Conservation (phyloP, 2,113 vertebrate genomes). For the Donacobius atricapilla region DNA sequence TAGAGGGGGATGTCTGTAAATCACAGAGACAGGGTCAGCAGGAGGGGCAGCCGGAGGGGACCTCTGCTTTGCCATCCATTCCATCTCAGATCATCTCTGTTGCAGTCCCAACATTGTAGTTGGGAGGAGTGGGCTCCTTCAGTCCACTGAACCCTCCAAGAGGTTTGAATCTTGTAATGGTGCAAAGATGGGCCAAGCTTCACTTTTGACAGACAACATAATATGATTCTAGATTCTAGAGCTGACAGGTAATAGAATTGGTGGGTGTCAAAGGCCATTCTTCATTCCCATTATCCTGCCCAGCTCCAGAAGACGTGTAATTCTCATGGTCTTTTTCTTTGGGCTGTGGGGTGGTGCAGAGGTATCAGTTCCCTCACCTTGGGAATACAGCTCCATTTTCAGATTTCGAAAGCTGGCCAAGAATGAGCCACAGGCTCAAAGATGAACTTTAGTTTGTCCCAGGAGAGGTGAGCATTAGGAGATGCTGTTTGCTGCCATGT, state of each 20-base stretch:
- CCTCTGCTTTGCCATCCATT: neutral
- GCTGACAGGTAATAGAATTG: neutral
- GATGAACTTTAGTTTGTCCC: neutral
- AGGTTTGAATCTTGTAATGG: neutral
- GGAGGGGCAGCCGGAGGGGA: neutral
- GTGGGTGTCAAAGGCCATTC: neutral
- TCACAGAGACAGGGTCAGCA: neutral
- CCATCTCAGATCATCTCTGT: neutral
- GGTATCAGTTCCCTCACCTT: neutral
- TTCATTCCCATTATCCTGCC: neutral
- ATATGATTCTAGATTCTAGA: neutral
- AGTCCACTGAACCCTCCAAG: neutral
- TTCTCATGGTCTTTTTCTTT: neutral
- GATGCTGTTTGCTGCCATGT: neutral
- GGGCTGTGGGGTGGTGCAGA: neutral
- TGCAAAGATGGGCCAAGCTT: neutral
- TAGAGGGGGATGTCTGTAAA: fast-evolving
- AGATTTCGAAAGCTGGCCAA: neutral
- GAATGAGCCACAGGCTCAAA: neutral
- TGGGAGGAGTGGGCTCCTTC: neutral
- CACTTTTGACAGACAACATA: neutral
- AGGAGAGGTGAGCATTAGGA: neutral
- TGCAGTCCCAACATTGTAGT: neutral
- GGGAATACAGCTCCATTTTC: neutral
- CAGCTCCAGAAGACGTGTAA: neutral